Evolutionary conservation across 2,888 invertebrate genomes (phyloP).

Genomic region (Drosophila lutescens): DNA sequence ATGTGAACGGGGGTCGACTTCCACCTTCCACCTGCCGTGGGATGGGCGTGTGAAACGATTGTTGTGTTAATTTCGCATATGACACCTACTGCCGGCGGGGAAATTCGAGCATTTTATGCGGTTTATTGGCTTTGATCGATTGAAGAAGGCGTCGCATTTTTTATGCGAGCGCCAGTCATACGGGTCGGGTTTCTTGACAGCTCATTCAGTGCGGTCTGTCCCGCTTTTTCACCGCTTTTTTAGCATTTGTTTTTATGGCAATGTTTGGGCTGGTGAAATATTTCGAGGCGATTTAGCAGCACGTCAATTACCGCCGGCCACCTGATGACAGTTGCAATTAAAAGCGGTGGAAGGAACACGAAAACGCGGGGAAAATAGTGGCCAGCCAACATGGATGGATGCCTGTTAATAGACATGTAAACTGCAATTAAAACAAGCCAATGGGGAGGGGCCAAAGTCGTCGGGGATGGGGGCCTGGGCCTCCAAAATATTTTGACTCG

Average conservation of each 20-base stretch:
- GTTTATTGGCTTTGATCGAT: constrained; percentile 47
- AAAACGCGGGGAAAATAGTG: constrained; percentile 29
- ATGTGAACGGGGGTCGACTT: constrained; percentile 12
- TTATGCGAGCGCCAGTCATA: constrained; percentile 20
- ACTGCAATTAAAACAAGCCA: constrained; percentile 76
- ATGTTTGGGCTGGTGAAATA: constrained; percentile 6
- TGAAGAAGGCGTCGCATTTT: constrained; percentile 35
- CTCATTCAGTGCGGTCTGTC: constrained; percentile 36
- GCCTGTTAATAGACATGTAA: constrained; percentile 77
- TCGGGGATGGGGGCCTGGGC: constrained; percentile 16
- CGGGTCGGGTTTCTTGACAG: constrained; percentile 36
- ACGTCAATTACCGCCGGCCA: constrained; percentile 70
- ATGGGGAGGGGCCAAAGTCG: constrained; percentile 17
- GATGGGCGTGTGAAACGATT: constrained; percentile 35
- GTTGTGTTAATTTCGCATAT: constrained; percentile 39
- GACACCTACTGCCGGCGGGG: constrained; percentile 26
- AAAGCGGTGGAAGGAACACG: constrained; percentile 34
- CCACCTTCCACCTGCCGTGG: constrained; percentile 4
- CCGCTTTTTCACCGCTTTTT: constrained; percentile 11
- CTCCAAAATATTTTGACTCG: constrained; percentile 72
- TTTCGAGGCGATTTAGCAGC: constrained; percentile 42
- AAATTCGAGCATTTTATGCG: constrained; percentile 40
- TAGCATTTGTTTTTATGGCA: constrained; percentile 25
- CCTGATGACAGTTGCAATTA: constrained; percentile 78
- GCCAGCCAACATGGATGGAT: constrained; percentile 37